phyloP scores from a whole-genome alignment of 2,797 vertebrate species.

The Myripristis murdjan region DNA sequence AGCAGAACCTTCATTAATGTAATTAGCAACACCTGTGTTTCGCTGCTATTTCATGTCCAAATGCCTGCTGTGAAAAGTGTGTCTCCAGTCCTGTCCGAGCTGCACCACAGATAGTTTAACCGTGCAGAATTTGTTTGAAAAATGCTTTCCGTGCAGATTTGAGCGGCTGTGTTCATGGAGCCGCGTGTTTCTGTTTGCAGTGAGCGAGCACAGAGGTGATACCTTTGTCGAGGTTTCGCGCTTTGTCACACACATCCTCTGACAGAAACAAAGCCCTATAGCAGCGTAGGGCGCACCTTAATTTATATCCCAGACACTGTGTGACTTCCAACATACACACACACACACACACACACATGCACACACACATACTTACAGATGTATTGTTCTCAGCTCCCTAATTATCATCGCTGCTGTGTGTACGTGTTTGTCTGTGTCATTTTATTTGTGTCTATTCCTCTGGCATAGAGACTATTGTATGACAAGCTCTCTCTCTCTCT shows the following conservation, averaged over 20 bases:
- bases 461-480: background rate
- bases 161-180: background rate
- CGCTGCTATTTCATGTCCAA: too few species aligned
- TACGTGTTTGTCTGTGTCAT: slow-evolving; percentile 56
- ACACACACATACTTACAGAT: slow-evolving; percentile 20
- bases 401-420: slow-evolving; percentile 55
- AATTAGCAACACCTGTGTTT: too few species aligned
- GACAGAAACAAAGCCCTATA: slow-evolving; percentile 4
- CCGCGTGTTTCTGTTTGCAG: background rate
- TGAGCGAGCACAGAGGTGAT: background rate
- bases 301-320: slow-evolving; percentile 15
- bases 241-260: slow-evolving; percentile 2
- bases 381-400: slow-evolving; percentile 61
- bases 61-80: too few species aligned
- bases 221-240: too few species aligned
- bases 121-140: background rate
- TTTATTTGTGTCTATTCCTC: slow-evolving; percentile 27
- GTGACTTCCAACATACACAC: slow-evolving; percentile 12
- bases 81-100: too few species aligned
- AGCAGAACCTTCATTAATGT: too few species aligned
- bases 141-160: background rate
- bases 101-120: slow-evolving; percentile 8
- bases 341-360: slow-evolving; percentile 22
- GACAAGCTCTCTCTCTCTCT: slow-evolving; percentile 45
- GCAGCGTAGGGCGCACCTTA: slow-evolving; percentile 2